Evolutionary conservation across 1,140 invertebrate genomes (phyloP), one percentile per base, ranked within the genome.

Genomic region (Cydia splendana): DNA sequence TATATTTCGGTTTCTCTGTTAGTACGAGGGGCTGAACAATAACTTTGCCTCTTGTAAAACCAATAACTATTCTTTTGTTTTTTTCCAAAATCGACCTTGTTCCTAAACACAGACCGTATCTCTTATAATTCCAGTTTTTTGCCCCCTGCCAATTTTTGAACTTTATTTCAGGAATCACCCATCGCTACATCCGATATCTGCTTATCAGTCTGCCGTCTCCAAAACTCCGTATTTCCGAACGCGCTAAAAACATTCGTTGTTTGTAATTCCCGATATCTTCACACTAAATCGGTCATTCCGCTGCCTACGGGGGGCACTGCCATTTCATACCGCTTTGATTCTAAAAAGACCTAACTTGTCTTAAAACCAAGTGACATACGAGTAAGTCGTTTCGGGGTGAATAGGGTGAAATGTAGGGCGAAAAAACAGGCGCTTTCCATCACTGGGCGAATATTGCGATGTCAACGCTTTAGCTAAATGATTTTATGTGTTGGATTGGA

Each of bases 201-300:
- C 51, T 48, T 48, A 53, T 53, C 51, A 7, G n/a, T n/a, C 48
- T 15, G 3, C 48, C 18, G n/a, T 10, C 57, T 24, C 20, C 57
- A 24, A 62, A 62, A 62, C 57, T 62, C 18, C 57, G 18, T 24
- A 45, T 71, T 38, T 71, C 67, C 67, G 30, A 62, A 57, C 53
- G 67, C 67, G n/a, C 34, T 71, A 42, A 71, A 71, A 69, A 69
- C 65, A 71, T 18, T n/a, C 34, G 15, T 20, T 71, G 34, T 42
- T 71, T 71, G 67, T 71, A 71, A 71, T 71, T 18, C 30, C 38
- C 67, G 67, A 71, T 71, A 71, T 71, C 67, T 71, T 18, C 18
- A 71, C 30, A 38, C 30, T 71, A 71, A 71, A 71, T 71, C 67
- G 67, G 34, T 71, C 30, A 71, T 71, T 71, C 7, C 67, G 30